These are phyloP conservation scores for Tauraco hartlaubi DNA, from an alignment of 2,797 vertebrate genomes.

Conservation along the genomic window DNA sequence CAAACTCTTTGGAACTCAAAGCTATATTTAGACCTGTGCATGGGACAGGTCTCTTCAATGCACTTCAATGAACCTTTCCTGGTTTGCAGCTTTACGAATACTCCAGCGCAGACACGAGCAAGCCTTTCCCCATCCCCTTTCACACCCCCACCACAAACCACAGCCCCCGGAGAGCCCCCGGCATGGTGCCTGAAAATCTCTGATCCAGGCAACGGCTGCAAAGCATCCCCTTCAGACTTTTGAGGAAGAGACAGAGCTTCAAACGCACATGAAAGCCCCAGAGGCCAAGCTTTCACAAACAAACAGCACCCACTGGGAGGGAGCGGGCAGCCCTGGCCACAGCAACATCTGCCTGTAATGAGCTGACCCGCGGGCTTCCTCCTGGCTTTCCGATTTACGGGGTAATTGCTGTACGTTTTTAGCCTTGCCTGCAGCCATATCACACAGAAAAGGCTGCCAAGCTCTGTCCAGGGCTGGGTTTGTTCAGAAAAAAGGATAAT, in stretches of 20 bases:
- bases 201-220: not conserved
- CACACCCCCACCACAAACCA: not conserved
- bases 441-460: not conserved
- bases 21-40: not conserved
- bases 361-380: conserved; percentile 11
- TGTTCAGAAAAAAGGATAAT: not conserved
- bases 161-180: fast-evolving
- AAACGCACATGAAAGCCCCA: not conserved
- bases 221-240: not conserved
- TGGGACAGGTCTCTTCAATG: fast-evolving
- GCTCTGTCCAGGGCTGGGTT: not conserved
- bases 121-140: not conserved
- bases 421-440: conserved; percentile 54
- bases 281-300: not conserved
- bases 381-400: not conserved
- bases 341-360: not conserved
- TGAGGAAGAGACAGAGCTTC: not conserved
- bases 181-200: fast-evolving
- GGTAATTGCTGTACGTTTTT: conserved; percentile 32
- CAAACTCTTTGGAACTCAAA: not conserved
- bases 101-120: fast-evolving
- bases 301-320: not conserved
- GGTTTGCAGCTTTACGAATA: fast-evolving
- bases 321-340: not conserved
- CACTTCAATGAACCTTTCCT: not conserved